Conservation (phyloP, 2,113 vertebrate genomes). For the Pedetes capensis region DNA sequence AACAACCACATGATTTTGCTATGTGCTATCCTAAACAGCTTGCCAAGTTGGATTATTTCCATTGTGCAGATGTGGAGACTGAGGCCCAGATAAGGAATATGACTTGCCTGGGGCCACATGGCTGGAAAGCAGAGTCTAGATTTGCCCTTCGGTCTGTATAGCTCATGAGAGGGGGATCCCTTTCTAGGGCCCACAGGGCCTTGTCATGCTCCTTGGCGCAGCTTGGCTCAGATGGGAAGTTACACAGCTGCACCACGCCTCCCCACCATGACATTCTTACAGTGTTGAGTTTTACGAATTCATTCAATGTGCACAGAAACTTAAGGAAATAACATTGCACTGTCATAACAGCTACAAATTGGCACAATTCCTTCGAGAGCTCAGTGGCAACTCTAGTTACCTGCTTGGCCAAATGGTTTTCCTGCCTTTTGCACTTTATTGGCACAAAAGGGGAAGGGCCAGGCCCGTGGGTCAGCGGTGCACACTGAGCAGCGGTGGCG, state of each 20-base stretch:
- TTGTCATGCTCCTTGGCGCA: too few species aligned
- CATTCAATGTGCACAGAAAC: slow-evolving; percentile 82
- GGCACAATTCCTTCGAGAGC: slow-evolving; percentile 79
- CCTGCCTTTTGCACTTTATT: slow-evolving; percentile 78
- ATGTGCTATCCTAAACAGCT: not conserved
- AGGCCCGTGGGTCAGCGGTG: slow-evolving; percentile 38
- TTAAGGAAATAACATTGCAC: slow-evolving; percentile 80
- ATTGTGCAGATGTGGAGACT: not conserved
- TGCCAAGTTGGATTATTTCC: not conserved
- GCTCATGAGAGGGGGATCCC: not conserved
- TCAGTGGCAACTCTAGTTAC: slow-evolving; percentile 78
- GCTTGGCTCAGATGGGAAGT: slow-evolving; percentile 80
- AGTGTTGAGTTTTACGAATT: slow-evolving; percentile 82
- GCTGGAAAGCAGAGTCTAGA: not conserved
- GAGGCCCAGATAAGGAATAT: not conserved
- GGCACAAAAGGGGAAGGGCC: slow-evolving; percentile 73
- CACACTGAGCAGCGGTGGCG: not conserved
- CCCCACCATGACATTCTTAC: slow-evolving; percentile 75
- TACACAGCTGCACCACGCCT: slow-evolving; percentile 73
- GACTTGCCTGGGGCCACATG: not conserved
- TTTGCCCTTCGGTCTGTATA: not conserved
- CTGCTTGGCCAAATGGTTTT: slow-evolving; percentile 82
- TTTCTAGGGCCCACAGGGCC: not conserved
- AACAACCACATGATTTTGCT: too few species aligned
- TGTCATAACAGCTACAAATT: slow-evolving; percentile 82